phyloP scores from a whole-genome alignment of 1,140 invertebrate species.

The Drosophila micromelanica region DNA sequence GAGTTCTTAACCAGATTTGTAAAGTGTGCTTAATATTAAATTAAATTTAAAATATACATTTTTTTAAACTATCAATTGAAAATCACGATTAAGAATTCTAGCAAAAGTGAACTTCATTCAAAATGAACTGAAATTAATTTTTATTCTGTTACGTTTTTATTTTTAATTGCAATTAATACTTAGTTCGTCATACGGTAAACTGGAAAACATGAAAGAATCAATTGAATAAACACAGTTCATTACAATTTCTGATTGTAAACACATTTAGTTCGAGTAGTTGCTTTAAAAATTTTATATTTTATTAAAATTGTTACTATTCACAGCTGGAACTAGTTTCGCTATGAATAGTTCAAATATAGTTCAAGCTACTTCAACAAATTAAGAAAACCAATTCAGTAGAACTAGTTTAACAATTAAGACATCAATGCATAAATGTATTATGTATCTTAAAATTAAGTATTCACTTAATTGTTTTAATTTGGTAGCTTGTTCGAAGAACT shows the following conservation, averaged over 20 bases:
- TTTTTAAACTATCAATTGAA: slow-evolving; percentile 1
- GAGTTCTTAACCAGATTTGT: background rate
- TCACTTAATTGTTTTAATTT: background rate
- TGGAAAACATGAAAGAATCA: too few species aligned
- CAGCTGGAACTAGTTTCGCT: too few species aligned
- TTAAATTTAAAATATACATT: background rate
- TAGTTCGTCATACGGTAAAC: background rate
- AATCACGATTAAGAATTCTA: background rate
- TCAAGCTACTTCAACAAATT: too few species aligned
- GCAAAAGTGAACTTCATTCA: background rate
- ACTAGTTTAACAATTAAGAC: too few species aligned
- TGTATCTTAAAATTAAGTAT: too few species aligned
- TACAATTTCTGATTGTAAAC: background rate
- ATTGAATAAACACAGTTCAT: background rate
- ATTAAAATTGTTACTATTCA: too few species aligned
- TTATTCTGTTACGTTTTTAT: background rate
- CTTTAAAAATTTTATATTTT: too few species aligned
- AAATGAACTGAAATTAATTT: background rate
- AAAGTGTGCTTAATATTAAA: background rate
- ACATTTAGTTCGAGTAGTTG: too few species aligned
- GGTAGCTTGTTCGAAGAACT: slow-evolving; percentile 22
- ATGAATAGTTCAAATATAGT: too few species aligned
- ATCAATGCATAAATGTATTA: too few species aligned
- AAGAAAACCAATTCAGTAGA: background rate
- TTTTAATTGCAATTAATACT: background rate